Percentiles rank a stretch among this genome's conserved stretches.
Conservation (phyloP, 2,113 vertebrate species). For the Oryzias curvinotus region DNA sequence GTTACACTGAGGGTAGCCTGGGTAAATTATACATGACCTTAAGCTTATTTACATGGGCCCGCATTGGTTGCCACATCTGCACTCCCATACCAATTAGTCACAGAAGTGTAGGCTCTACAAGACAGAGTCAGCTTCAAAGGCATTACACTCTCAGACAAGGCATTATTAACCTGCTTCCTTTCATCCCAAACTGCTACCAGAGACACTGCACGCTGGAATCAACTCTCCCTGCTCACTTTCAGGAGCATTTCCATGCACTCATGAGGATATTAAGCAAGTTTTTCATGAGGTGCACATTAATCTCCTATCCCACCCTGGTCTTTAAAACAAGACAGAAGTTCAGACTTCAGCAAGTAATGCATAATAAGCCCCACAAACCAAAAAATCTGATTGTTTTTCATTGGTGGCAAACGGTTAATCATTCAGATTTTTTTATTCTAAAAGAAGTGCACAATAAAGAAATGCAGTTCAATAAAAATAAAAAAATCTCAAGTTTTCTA, state of each 20-base stretch:
- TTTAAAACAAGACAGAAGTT: too few relatives aligned
- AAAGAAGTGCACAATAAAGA: too few relatives aligned
- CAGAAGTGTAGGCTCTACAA: slow-evolving; percentile 43
- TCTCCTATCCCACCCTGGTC: neutral
- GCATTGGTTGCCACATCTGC: slow-evolving; percentile 55
- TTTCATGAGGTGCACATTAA: neutral
- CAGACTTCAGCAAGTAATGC: neutral
- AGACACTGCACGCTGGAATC: slow-evolving; percentile 8
- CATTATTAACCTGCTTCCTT: slow-evolving; percentile 26
- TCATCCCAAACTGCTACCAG: slow-evolving; percentile 21
- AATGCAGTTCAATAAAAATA: too few relatives aligned
- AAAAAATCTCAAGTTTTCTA: too few relatives aligned
- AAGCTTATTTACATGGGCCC: slow-evolving; percentile 53
- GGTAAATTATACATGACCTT: slow-evolving; percentile 77
- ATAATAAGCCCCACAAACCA: neutral
- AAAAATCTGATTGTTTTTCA: too few relatives aligned
- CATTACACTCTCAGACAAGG: slow-evolving; percentile 20
- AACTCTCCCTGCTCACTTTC: slow-evolving; percentile 5
- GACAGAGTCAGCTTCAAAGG: slow-evolving; percentile 61
- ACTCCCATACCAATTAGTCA: slow-evolving; percentile 58
- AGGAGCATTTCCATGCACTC: slow-evolving; percentile 12
- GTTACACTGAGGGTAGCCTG: slow-evolving; percentile 62
- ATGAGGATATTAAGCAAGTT: slow-evolving; percentile 6
- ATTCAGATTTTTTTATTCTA: too few relatives aligned
- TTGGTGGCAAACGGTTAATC: too few relatives aligned